Evolutionary conservation across 2,797 vertebrate species (phyloP).

Genomic region (Paratrypauchen microcephalus): DNA sequence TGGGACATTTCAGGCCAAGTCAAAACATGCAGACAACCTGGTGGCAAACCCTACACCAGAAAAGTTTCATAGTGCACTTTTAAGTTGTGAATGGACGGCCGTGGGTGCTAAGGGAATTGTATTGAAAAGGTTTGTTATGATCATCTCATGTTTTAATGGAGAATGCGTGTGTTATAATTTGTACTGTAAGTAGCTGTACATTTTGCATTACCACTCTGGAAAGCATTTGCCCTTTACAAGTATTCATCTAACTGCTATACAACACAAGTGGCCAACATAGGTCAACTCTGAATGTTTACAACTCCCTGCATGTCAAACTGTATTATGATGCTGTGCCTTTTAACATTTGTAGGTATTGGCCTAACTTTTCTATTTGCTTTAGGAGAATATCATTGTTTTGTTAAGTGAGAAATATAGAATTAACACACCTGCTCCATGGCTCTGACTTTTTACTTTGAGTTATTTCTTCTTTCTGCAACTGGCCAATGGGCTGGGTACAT

Average conservation of each 20-base stretch:
- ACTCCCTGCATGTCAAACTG: constrained; percentile 68
- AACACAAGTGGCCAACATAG: constrained; percentile 55
- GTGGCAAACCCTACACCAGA: too few relatives aligned
- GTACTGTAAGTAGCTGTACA: constrained; percentile 39
- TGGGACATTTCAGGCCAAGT: too few relatives aligned
- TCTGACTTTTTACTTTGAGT: constrained; percentile 10
- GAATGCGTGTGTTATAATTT: constrained; percentile 29
- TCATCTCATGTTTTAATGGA: constrained; percentile 18
- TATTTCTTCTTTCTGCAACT: not conserved
- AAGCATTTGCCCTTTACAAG: constrained; percentile 36
- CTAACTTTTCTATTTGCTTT: constrained; percentile 75
- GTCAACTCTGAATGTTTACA: constrained; percentile 74
- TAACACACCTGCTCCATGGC: constrained; percentile 37
- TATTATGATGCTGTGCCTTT: constrained; percentile 79
- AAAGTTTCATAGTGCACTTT: not conserved
- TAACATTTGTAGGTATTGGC: constrained; percentile 68
- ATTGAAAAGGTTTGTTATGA: constrained; percentile 39
- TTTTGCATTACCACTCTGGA: constrained; percentile 32
- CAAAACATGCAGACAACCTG: too few relatives aligned
- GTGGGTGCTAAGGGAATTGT: constrained; percentile 38
- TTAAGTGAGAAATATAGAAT: constrained; percentile 62
- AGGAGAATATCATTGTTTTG: constrained; percentile 51
- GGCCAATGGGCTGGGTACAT: not conserved
- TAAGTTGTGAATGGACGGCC: constrained; percentile 17
- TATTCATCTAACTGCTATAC: constrained; percentile 57